phyloP scores from a whole-genome alignment of 2,113 vertebrate species.

The Microtus ochrogaster region DNA sequence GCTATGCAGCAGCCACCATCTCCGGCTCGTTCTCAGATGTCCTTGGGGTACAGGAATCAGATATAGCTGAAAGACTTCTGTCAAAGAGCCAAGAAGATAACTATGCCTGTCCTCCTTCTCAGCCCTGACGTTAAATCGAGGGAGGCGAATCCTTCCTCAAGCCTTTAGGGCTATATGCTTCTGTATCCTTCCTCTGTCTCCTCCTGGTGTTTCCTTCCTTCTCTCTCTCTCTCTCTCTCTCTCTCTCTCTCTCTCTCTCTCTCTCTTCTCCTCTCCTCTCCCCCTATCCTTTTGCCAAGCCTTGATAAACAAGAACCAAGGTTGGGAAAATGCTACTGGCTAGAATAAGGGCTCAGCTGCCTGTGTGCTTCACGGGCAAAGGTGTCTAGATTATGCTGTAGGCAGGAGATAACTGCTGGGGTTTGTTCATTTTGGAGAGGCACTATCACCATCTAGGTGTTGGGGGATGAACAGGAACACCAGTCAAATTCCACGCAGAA shows the following conservation, averaged over 20 bases:
- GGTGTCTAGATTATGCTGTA: neutral
- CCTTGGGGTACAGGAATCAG: neutral
- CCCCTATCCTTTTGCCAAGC: neutral
- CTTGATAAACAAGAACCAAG: slow-evolving; percentile 53
- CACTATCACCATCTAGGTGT: neutral
- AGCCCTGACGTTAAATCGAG: neutral
- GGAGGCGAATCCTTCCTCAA: neutral
- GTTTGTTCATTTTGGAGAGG: neutral
- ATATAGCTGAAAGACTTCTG: neutral
- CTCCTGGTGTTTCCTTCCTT: neutral
- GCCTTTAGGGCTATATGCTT: neutral
- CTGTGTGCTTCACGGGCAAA: neutral
- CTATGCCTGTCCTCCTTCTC: slow-evolving; percentile 15
- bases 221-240: neutral
- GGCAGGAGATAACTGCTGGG: neutral
- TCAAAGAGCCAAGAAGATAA: slow-evolving; percentile 38
- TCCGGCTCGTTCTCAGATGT: neutral
- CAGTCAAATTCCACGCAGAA: neutral
- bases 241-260: neutral
- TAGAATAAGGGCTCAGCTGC: neutral
- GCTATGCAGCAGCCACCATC: neutral
- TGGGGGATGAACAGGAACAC: neutral
- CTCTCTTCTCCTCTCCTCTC: too few species aligned
- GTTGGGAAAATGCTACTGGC: neutral
- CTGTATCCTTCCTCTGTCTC: neutral